These are phyloP conservation scores for Zaprionus taronus DNA, from an alignment of 1,140 invertebrate species.

Conservation along the genomic window DNA sequence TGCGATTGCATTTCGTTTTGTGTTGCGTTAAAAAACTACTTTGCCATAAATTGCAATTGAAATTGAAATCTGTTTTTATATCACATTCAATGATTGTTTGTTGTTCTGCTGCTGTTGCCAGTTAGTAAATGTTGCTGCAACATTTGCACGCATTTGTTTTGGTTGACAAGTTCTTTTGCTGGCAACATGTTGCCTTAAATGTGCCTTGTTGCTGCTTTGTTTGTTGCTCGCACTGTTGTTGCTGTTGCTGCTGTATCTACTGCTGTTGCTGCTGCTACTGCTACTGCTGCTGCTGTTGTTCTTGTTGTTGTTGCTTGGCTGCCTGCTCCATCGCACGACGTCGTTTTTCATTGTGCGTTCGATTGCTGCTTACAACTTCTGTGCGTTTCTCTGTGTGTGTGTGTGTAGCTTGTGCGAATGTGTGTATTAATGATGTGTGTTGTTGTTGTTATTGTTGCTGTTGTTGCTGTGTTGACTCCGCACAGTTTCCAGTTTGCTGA, in stretches of 20 bases:
- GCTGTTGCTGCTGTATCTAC: slow-evolving; percentile 21
- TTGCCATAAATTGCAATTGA: slow-evolving; percentile 80
- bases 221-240: slow-evolving; percentile 27
- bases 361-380: slow-evolving; percentile 48
- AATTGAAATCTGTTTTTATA: slow-evolving; percentile 76
- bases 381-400: neutral
- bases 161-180: slow-evolving; percentile 54
- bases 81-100: slow-evolving; percentile 81
- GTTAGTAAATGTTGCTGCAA: slow-evolving; percentile 34
- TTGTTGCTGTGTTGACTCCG: slow-evolving; percentile 14
- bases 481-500: slow-evolving; percentile 7
- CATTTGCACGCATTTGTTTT: slow-evolving; percentile 28
- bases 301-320: slow-evolving; percentile 57
- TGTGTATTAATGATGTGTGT: neutral
- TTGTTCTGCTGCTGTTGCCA: slow-evolving; percentile 49
- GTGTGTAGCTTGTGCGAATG: neutral
- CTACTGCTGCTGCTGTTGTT: slow-evolving; percentile 28
- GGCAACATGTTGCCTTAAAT: slow-evolving; percentile 56
- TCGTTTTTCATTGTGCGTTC: slow-evolving; percentile 84
- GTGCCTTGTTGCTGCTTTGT: slow-evolving; percentile 42
- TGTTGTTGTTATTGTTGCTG: neutral
- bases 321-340: slow-evolving; percentile 81
- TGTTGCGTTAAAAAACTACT: slow-evolving; percentile 73
- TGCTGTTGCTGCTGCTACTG: slow-evolving; percentile 26
- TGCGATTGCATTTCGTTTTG: slow-evolving; percentile 52